Evolutionary conservation across 92 coral and sea anemone species (phyloP), one percentile per base, ranked within the genome.

Genomic region (Parazoanthus swiftii): DNA sequence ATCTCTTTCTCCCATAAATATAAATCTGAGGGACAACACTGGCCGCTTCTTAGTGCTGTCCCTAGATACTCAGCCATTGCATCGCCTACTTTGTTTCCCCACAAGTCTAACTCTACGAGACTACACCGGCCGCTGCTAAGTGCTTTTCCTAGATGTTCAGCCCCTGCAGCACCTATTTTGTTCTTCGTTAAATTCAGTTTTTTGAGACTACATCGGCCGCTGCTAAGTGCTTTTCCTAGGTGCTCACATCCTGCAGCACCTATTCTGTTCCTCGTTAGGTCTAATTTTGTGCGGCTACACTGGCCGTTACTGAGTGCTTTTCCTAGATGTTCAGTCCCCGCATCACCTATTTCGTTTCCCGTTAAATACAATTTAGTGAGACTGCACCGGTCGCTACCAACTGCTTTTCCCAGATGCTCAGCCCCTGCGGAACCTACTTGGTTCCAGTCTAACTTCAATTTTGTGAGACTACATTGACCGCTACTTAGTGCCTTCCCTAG

Each of bases 141-240:
- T 0, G 54, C 23, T 76, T 36, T 39, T 4, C n/a, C 50, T 38
- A 76, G n/a, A 76, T 76, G 23, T 76, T 76, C 50, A 76, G 80
- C 80, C 25, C 51, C 80, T 36, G 80, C 80, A 36, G 7, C 50
- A 39, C 80, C 46, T 76, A 76, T 38, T 36, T 29, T 39, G 80
- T 76, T 39, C 50, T 14, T 18, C 14, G 39, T 2, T 39, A 76
- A 39, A 76, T 37, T 18, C 10, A 76, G 38, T 20, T 13, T 37
- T 9, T 13, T 36, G 23, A 76, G 80, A 38, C 25, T 76, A 76
- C 80, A 36, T 8, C 15, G 51, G 9, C 50, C 54, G 25, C 80
- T 76, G 15, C 80, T 9, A n/a, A 76, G 50, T 16, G 80, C 48
- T 76, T 76, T 76, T 0, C 80, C 80, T 16, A 76, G 21, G 33